Evolutionary conservation across 2,113 vertebrate species (phyloP).

Genomic region (Prunella fulvescens): DNA sequence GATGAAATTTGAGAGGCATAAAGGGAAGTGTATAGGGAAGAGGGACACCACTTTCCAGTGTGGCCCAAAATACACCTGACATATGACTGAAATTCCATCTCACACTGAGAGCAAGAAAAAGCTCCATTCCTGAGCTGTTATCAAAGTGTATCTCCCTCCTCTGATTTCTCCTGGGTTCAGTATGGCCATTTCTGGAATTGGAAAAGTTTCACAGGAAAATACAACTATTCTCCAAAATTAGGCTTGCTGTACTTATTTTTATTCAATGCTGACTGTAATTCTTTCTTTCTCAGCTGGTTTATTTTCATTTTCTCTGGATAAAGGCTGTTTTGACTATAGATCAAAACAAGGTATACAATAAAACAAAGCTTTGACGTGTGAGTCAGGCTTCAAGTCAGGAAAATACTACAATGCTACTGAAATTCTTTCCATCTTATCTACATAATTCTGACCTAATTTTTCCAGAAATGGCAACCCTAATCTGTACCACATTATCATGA

Average conservation of each 20-base stretch:
- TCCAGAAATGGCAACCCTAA: conserved; percentile 53
- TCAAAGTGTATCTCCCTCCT: background rate
- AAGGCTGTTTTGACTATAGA: conserved; percentile 40
- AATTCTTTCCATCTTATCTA: conserved; percentile 60
- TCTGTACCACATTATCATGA: conserved; percentile 18
- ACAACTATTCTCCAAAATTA: background rate
- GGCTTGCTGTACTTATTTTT: background rate
- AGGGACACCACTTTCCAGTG: background rate
- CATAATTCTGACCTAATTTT: conserved; percentile 54
- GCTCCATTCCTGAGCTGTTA: background rate
- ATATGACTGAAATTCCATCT: background rate
- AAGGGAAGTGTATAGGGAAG: background rate
- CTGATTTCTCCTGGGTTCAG: background rate
- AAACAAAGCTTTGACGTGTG: conserved; percentile 36
- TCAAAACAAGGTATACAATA: conserved; percentile 47
- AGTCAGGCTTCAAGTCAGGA: conserved; percentile 50
- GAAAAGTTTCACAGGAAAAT: background rate
- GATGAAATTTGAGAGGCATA: background rate
- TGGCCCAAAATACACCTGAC: background rate
- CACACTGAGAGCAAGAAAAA: background rate
- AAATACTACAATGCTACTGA: conserved; percentile 50
- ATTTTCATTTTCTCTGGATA: conserved; percentile 39
- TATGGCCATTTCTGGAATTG: background rate
- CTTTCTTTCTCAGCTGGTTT: conserved; percentile 8
- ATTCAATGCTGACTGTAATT: background rate